A percentile compares a stretch with the other conserved stretches of the same genome.
phyloP scores from a whole-genome alignment of 2,113 vertebrate species.

The Amphiprion ocellaris region DNA sequence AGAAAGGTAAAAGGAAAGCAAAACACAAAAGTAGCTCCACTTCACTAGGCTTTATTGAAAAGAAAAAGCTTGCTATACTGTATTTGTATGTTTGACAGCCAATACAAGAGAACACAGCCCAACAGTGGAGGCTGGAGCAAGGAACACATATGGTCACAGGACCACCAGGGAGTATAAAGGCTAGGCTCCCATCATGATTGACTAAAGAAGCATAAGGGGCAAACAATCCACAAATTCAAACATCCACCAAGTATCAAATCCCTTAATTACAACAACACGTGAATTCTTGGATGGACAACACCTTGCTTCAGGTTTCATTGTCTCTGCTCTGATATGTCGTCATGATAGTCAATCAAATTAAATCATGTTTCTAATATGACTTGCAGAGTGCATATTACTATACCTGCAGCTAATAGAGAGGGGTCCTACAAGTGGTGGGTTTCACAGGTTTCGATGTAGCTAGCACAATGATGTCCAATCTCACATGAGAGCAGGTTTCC shows the following conservation, averaged over 20 bases:
- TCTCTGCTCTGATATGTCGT: background rate
- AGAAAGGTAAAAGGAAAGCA: conserved; percentile 12
- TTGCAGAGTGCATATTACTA: background rate
- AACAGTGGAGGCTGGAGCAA: conserved; percentile 13
- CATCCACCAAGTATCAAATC: conserved; percentile 1
- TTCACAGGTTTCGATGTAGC: background rate
- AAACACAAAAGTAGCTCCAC: conserved; percentile 1
- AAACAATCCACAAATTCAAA: conserved; percentile 19
- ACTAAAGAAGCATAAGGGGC: conserved; percentile 18
- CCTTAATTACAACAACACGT: conserved; percentile 14
- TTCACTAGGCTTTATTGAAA: conserved; percentile 3
- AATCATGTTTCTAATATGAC: conserved; percentile 13
- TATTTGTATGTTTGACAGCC: background rate
- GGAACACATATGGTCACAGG: conserved; percentile 25
- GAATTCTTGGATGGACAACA: background rate
- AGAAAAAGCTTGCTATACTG: background rate
- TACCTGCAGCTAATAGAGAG: background rate
- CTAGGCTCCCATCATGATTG: conserved; percentile 3
- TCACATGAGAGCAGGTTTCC: background rate
- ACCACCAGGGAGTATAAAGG: conserved; percentile 11
- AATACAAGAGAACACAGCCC: background rate
- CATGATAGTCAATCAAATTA: background rate
- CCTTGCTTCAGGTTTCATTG: conserved; percentile 19
- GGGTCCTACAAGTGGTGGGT: background rate
- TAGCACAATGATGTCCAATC: background rate